Conservation (phyloP, 2,797 vertebrate genomes). For the Chaenodraco wilsoni region DNA sequence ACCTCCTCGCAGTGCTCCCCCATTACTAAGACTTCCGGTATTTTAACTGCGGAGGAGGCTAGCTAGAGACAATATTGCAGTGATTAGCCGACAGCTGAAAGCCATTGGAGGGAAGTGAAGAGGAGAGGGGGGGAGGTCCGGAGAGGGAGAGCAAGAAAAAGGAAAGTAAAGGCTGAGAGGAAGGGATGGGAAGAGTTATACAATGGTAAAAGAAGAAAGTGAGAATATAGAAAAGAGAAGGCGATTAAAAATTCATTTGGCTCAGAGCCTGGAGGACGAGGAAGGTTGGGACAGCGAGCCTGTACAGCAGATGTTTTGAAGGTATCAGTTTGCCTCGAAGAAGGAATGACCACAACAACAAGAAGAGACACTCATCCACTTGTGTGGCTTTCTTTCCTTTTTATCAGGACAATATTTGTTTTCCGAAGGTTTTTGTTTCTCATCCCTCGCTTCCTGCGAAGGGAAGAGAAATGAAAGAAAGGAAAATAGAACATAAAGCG, state of each 20-base stretch:
- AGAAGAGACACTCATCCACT: slow-evolving; percentile 36
- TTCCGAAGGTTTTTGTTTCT: slow-evolving; percentile 56
- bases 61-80: slow-evolving; percentile 67
- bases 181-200: slow-evolving; percentile 16
- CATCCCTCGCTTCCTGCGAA: slow-evolving; percentile 47
- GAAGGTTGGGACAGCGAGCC: background rate
- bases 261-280: slow-evolving; percentile 25
- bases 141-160: slow-evolving; percentile 17
- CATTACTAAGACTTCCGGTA: slow-evolving; percentile 54
- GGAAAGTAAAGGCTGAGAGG: slow-evolving; percentile 21
- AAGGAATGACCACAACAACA: slow-evolving; percentile 40
- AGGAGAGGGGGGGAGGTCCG: slow-evolving; percentile 53
- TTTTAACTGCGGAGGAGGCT: slow-evolving; percentile 57
- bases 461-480: slow-evolving; percentile 51
- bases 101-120: slow-evolving; percentile 69
- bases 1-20: slow-evolving; percentile 43
- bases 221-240: slow-evolving; percentile 13
- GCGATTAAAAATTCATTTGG: slow-evolving; percentile 54
- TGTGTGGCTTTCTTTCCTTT: slow-evolving; percentile 39
- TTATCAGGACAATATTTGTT: slow-evolving; percentile 55
- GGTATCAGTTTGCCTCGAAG: slow-evolving; percentile 45
- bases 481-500: slow-evolving; percentile 63
- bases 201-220: slow-evolving; percentile 3
- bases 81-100: slow-evolving; percentile 82
- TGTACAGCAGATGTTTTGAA: slow-evolving; percentile 24